Percentiles rank a stretch among this genome's conserved stretches.
phyloP scores from a whole-genome alignment of 2,797 vertebrate species.

The Ctenosaura bakeri region DNA sequence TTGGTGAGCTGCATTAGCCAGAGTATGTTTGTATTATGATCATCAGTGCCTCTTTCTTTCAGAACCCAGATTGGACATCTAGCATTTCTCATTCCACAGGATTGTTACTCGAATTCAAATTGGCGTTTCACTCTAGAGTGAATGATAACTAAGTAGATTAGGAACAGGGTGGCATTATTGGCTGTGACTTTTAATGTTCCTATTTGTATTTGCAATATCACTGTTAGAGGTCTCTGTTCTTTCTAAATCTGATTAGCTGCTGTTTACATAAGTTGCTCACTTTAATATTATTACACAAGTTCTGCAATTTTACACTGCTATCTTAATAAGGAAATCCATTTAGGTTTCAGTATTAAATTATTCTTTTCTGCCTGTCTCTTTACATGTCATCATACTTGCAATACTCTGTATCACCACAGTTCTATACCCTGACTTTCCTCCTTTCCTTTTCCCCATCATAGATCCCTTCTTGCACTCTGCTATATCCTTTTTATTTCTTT shows the following conservation, averaged over 20 bases:
- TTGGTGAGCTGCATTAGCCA: too few species aligned
- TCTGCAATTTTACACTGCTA: not conserved
- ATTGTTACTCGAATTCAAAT: not conserved
- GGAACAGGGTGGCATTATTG: too few species aligned
- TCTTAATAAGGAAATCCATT: not conserved
- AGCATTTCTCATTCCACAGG: too few species aligned
- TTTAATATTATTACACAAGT: not conserved
- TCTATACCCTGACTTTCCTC: not conserved
- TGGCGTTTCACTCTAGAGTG: not conserved
- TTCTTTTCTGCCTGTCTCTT: not conserved
- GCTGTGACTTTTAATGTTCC: too few species aligned
- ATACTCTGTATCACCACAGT: not conserved
- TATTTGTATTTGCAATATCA: not conserved
- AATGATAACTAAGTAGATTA: not conserved
- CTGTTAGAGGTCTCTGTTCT: not conserved
- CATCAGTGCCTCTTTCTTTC: too few species aligned
- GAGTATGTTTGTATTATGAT: too few species aligned
- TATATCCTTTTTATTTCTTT: not conserved
- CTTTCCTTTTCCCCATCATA: not conserved
- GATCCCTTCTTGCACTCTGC: not conserved
- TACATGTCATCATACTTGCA: not conserved
- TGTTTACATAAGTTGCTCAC: not conserved
- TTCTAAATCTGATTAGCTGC: not conserved
- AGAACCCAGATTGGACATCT: too few species aligned
- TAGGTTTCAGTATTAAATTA: not conserved